Base-by-base conservation (phyloP, 1,140 invertebrate species). In the Zaprionus ornatus region DNA sequence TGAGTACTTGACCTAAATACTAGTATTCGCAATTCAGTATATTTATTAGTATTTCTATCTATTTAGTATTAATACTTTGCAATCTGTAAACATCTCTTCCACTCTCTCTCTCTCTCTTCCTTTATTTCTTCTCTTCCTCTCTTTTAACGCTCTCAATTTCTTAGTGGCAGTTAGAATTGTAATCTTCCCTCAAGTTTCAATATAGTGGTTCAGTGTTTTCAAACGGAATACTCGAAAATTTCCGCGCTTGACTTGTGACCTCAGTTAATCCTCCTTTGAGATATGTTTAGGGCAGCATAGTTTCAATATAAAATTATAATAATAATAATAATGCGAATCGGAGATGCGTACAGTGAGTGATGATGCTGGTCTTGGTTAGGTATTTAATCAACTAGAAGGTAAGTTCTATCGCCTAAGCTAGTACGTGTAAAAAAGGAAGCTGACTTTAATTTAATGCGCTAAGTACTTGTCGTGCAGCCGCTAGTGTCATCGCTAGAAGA, bases 31-130 rank as follows among this genome's bases (percentile, higher is more conserved):
- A 21, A 50, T 23, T 23, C 25, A 48, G 61, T 32, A 52, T 52
- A 63, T 63, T 66, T 40, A 48, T 32, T 45, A 62, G 60, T 70
- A 69, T 32, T 48, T 45, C 32, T 65, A 70, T 52, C 70, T 82
- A 82, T 60, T 60, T 21, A 70, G 37, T 82, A 82, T 71, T 82
- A 82, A 82, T 82, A 82, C 80, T 84, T 80, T 67, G 59, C 80
- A 64, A 76, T 65, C 80, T 79, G 65, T 55, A 60, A 56, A 62
- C 29, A 32, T 68, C 17, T 77, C 13, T 37, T 15, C 15, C n/a
- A 13, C 48, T 52, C 17, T n/a, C 9, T 25, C 59, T 52, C 56
- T 42, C 40, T 37, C 37, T 60, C 19, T 45, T 32, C 9, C 48
- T 61, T 12, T n/a, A 21, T 48, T 19, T 40, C 3, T 32, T 57